Percentiles rank a stretch among this genome's conserved stretches.
These are phyloP conservation scores for Hypothenemus hampei DNA, from an alignment of 1,140 invertebrate species.

Conservation along the genomic window DNA sequence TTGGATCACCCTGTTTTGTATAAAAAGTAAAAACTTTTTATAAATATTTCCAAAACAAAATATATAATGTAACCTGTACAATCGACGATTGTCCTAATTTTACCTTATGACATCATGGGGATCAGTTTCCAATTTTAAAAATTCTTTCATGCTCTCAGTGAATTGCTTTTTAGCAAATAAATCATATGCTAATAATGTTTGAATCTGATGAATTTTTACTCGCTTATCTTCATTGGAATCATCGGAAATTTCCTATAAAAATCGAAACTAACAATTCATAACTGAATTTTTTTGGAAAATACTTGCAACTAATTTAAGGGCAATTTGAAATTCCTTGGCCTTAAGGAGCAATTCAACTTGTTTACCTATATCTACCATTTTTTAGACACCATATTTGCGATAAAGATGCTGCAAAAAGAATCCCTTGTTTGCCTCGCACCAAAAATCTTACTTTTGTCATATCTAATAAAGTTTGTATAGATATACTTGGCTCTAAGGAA, in stretches of 20 bases:
- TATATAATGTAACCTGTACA: neutral
- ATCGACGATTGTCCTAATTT: neutral
- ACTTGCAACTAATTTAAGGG: slow-evolving; percentile 86
- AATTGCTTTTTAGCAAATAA: slow-evolving; percentile 85
- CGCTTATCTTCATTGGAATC: slow-evolving; percentile 75
- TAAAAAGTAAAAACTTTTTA: too few relatives aligned
- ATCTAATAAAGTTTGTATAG: slow-evolving; percentile 72
- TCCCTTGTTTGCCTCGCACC: slow-evolving; percentile 64
- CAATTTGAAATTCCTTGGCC: slow-evolving; percentile 89
- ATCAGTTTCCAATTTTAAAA: slow-evolving; percentile 83
- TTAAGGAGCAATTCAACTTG: slow-evolving; percentile 79
- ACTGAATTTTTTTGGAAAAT: slow-evolving; percentile 1
- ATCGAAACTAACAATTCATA: slow-evolving; percentile 14
- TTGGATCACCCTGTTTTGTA: too few relatives aligned
- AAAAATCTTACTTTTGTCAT: slow-evolving; percentile 63
- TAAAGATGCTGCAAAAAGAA: slow-evolving; percentile 79
- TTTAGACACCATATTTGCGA: slow-evolving; percentile 84
- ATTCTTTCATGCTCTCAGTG: slow-evolving; percentile 85
- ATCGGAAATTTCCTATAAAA: slow-evolving; percentile 76
- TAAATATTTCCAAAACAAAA: neutral
- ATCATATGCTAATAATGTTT: slow-evolving; percentile 85
- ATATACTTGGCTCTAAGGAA: slow-evolving; percentile 59
- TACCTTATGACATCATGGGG: slow-evolving; percentile 86
- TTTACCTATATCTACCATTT: slow-evolving; percentile 67
- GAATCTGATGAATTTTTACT: slow-evolving; percentile 79